Conservation (phyloP, 1,140 invertebrate species). For the Armadillidium nasatum region DNA sequence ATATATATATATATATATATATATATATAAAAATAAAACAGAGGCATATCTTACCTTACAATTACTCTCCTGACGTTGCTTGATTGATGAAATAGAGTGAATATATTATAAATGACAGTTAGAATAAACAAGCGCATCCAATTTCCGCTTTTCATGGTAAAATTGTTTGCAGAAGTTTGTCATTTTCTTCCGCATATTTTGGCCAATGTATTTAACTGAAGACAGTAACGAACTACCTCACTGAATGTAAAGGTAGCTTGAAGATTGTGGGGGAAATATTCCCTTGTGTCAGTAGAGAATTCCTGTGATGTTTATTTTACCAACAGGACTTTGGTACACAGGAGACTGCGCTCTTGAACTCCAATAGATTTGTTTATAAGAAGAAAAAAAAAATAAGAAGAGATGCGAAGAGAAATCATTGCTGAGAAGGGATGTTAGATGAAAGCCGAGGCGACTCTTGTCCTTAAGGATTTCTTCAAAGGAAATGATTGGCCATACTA, state of each 20-base stretch:
- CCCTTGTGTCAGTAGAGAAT: not conserved
- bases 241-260: not conserved
- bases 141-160: no score
- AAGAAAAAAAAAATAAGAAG: no score
- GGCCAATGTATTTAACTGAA: not conserved
- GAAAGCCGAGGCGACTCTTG: not conserved
- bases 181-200: no score
- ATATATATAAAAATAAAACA: no score
- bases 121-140: no score
- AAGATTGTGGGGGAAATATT: not conserved
- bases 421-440: not conserved
- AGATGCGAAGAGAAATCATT: no score
- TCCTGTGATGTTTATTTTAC: conserved; percentile 6
- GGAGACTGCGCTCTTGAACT: not conserved
- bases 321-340: conserved; percentile 11
- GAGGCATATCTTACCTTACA: no score
- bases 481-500: not conserved
- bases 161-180: no score
- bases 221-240: not conserved
- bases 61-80: no score
- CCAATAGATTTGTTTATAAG: not conserved
- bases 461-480: conserved; percentile 1
- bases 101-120: no score
- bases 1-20: no score
- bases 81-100: no score